phyloP scores from a whole-genome alignment of 2,797 vertebrate species.

The Hippoglossus hippoglossus region DNA sequence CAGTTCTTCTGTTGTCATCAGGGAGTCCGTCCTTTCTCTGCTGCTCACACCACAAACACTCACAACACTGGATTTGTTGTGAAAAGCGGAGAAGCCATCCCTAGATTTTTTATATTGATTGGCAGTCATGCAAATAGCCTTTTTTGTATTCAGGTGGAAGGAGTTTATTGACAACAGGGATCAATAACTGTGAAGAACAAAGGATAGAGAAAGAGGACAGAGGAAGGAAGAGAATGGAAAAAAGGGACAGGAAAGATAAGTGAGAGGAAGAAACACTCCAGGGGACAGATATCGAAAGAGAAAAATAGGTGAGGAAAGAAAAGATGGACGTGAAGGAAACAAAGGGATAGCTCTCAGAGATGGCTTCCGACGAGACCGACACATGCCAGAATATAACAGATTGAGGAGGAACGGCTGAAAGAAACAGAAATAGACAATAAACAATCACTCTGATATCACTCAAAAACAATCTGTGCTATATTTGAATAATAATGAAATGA shows the following conservation, averaged over 20 bases:
- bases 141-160: slow-evolving; percentile 68
- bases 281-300: slow-evolving; percentile 35
- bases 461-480: slow-evolving; percentile 9
- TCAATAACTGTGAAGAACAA: slow-evolving; percentile 67
- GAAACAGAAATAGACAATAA: slow-evolving; percentile 29
- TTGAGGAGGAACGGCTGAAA: background rate
- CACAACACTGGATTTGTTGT: slow-evolving; percentile 25
- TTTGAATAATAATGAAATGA: slow-evolving; percentile 42
- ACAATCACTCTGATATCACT: slow-evolving; percentile 28
- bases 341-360: slow-evolving; percentile 33
- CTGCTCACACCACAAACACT: background rate
- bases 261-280: slow-evolving; percentile 29
- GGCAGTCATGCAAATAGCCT: slow-evolving; percentile 60
- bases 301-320: slow-evolving; percentile 29
- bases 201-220: slow-evolving; percentile 38
- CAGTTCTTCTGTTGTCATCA: background rate
- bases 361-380: slow-evolving; percentile 21
- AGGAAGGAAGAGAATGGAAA: slow-evolving; percentile 14
- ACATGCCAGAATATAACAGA: slow-evolving; percentile 19
- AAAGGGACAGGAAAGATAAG: slow-evolving; percentile 13
- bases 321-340: slow-evolving; percentile 8
- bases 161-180: slow-evolving; percentile 58
- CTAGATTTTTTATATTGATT: slow-evolving; percentile 52
- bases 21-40: background rate
- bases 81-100: slow-evolving; percentile 5